Conservation (phyloP, 2,113 vertebrate genomes). For the Mohoua ochrocephala region DNA sequence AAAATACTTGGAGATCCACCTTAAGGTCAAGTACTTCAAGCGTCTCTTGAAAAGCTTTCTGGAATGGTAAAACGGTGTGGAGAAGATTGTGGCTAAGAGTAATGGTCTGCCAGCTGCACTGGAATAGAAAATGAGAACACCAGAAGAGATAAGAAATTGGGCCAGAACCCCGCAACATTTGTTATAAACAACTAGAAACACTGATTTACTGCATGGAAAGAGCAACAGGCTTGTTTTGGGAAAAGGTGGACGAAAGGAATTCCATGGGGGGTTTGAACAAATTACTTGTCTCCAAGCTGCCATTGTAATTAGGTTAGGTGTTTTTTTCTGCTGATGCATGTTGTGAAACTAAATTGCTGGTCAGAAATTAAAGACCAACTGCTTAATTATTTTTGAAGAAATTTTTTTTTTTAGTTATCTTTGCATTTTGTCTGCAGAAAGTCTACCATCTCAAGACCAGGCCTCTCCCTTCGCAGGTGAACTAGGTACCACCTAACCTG, state of each 20-base stretch:
- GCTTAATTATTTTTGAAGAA: background rate
- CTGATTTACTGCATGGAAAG: background rate
- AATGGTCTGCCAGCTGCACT: background rate
- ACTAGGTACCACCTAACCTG: constrained; percentile 61
- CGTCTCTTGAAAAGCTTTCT: background rate
- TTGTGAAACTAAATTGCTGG: background rate
- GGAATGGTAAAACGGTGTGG: background rate
- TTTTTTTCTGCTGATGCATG: background rate
- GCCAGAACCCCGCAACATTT: background rate
- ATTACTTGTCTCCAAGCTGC: background rate
- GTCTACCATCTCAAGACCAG: constrained; percentile 70
- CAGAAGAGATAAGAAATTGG: background rate
- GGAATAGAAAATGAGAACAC: background rate
- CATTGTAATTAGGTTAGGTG: background rate
- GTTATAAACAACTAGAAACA: background rate
- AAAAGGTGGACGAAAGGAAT: background rate
- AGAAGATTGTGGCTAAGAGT: background rate
- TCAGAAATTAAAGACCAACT: background rate
- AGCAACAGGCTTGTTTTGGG: background rate
- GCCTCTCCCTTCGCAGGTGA: constrained; percentile 76
- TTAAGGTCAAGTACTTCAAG: background rate
- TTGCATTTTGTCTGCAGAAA: constrained; percentile 81
- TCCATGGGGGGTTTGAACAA: background rate
- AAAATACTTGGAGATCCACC: background rate
- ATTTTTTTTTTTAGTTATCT: constrained; percentile 42